These are phyloP conservation scores for Thermophis baileyi DNA, from an alignment of 2,113 vertebrate species.

Conservation along the genomic window DNA sequence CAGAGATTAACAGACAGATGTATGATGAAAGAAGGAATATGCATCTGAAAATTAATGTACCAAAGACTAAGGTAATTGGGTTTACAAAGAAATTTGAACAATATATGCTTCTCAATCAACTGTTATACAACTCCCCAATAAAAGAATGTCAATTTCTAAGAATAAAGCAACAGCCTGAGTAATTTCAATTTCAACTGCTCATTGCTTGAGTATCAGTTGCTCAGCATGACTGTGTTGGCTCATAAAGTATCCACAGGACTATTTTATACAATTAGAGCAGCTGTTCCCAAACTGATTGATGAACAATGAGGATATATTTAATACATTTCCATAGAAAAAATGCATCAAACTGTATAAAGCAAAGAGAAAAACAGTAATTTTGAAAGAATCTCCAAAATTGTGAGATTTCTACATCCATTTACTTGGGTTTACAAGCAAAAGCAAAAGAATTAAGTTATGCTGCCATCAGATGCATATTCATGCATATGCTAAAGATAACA, in stretches of 20 bases:
- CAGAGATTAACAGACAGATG: neutral
- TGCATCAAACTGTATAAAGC: neutral
- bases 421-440: neutral
- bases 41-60: neutral
- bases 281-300: neutral
- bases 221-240: neutral
- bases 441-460: neutral
- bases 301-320: neutral
- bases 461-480: neutral
- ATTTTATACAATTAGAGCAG: neutral
- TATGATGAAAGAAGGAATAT: neutral
- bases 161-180: conserved; percentile 20
- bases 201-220: neutral
- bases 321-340: neutral
- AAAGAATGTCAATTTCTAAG: conserved; percentile 43
- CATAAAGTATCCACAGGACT: neutral
- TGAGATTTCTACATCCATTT: neutral
- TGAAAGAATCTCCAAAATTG: neutral
- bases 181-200: neutral
- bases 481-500: neutral
- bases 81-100: neutral
- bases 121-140: conserved; percentile 14
- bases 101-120: neutral
- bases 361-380: neutral
- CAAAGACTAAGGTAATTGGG: neutral